Evolutionary conservation across 2,888 invertebrate genomes (phyloP), one percentile per base, ranked within the genome.

Genomic region (Lochmaea crataegi): DNA sequence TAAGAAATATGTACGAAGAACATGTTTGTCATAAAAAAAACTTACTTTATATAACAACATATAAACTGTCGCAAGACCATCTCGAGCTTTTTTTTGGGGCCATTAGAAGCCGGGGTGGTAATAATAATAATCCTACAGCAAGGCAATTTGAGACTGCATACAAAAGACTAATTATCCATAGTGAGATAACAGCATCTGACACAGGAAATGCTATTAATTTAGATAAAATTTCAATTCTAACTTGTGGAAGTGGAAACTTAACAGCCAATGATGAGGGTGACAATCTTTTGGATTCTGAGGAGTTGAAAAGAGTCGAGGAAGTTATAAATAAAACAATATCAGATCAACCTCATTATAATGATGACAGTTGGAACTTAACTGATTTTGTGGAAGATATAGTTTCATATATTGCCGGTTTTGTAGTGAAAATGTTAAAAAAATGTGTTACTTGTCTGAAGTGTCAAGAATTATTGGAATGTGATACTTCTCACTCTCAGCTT

Each of bases 101-200:
- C n/a, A n/a, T n/a, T n/a, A n/a, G n/a, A n/a, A n/a, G n/a, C n/a
- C n/a, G n/a, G n/a, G n/a, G n/a, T n/a, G n/a, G n/a, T n/a, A n/a
- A n/a, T n/a, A n/a, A n/a, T n/a, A n/a, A n/a, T n/a, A n/a, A n/a
- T n/a, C n/a, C n/a, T n/a, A n/a, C n/a, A n/a, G 74, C 70, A 26
- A 63, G 72, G 16, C 75, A 77, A 32, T 76, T 75, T 73, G 67
- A 73, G 26, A 42, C 71, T 14, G 69, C 75, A 6, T 76, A 70
- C 61, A 76, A 76, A 67, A 65, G 73, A 74, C 74, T 77, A 71
- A 73, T 79, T 69, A 75, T 77, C 7, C 53, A 70, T 45, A 67
- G 38, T 12, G 74, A 77, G 66, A 69, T 77, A 57, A 51, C 11
- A 16, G 72, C 51, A 12, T 45, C 71, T 45, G 48, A 70, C 5